These are phyloP conservation scores for Enteromius afrohamiltoni DNA, from an alignment of 2,797 vertebrate species.

Conservation along the genomic window DNA sequence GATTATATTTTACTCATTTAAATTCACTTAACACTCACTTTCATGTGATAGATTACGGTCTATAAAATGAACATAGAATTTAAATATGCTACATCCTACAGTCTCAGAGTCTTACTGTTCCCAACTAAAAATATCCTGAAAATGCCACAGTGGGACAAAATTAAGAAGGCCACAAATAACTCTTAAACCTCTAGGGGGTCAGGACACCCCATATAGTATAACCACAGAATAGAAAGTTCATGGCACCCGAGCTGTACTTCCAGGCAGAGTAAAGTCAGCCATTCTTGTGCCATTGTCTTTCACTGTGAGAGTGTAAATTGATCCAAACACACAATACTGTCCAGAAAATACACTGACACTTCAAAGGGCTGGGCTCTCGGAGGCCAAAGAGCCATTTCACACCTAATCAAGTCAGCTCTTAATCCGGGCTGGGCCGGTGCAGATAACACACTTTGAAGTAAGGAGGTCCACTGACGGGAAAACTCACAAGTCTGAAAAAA, in stretches of 20 bases:
- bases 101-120: not conserved
- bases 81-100: not conserved
- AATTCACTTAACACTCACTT: not conserved
- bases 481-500: conserved; percentile 39
- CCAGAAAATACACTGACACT: conserved; percentile 47
- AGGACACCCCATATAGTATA: conserved; percentile 12
- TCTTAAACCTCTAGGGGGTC: not conserved
- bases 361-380: conserved; percentile 42
- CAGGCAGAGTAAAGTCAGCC: conserved; percentile 10
- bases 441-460: conserved; percentile 60
- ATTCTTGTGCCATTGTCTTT: conserved; percentile 32
- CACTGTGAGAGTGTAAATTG: conserved; percentile 35
- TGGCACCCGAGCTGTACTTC: conserved; percentile 3
- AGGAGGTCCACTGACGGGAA: conserved; percentile 36
- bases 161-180: not conserved
- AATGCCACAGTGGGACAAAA: not conserved
- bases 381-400: conserved; percentile 58
- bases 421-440: conserved; percentile 54
- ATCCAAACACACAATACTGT: conserved; percentile 49
- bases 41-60: not conserved
- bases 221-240: conserved; percentile 10
- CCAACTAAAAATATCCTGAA: not conserved
- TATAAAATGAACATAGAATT: not conserved
- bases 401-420: conserved; percentile 58
- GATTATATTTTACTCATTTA: not conserved